phyloP scores from a whole-genome alignment of 92 coral and sea anemone species.

The Palythoa heliodiscus region DNA sequence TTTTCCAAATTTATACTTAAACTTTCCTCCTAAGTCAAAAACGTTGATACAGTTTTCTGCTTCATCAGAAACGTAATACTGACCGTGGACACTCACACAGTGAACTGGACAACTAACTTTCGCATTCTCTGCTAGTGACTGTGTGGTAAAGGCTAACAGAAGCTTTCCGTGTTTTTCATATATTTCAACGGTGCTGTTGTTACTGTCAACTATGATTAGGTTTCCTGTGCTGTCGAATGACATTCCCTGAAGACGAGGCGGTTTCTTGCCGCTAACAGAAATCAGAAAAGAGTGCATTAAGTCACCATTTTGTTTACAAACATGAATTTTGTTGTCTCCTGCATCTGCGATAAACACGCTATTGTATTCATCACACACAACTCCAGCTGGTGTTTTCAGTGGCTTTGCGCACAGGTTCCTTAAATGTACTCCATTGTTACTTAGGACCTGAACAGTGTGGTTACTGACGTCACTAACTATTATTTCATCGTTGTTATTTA shows the following conservation, averaged over 20 bases:
- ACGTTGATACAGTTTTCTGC: slow-evolving; percentile 26
- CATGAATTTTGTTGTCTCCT: slow-evolving; percentile 1
- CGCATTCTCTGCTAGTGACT: not conserved
- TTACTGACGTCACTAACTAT: slow-evolving; percentile 4
- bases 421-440: not conserved
- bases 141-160: not conserved
- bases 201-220: slow-evolving; percentile 20
- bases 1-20: slow-evolving; percentile 15
- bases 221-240: slow-evolving; percentile 2
- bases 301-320: not conserved
- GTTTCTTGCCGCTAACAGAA: not conserved
- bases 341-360: slow-evolving; percentile 12
- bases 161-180: not conserved
- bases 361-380: slow-evolving; percentile 3
- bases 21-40: not conserved
- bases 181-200: slow-evolving; percentile 17
- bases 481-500: not conserved
- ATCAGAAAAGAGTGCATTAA: not conserved
- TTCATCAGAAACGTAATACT: slow-evolving; percentile 18
- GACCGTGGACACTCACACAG: not conserved
- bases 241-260: slow-evolving; percentile 16
- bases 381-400: slow-evolving; percentile 5
- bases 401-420: not conserved
- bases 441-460: not conserved
- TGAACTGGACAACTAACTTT: slow-evolving; percentile 17